A percentile compares a stretch with the other conserved stretches of the same genome.
Evolutionary conservation across 2,113 vertebrate species (phyloP).

Genomic region (Ptychochromis oligacanthus): DNA sequence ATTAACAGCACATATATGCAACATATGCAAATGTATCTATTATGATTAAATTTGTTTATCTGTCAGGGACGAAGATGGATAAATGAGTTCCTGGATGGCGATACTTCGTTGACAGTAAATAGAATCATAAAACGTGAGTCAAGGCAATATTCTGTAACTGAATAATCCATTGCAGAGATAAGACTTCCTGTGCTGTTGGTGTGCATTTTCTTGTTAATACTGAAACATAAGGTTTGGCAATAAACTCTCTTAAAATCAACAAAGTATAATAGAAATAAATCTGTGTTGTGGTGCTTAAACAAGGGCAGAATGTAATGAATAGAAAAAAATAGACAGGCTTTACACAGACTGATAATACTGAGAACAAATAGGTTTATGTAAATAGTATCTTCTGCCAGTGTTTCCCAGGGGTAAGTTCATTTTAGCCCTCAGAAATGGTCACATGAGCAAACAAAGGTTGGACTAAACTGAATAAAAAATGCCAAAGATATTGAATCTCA

Average conservation of each 20-base stretch:
- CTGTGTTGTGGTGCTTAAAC: slow-evolving; percentile 17
- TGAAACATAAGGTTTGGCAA: neutral
- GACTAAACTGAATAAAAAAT: neutral
- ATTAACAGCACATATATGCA: slow-evolving; percentile 2
- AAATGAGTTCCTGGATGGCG: neutral
- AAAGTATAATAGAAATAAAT: neutral
- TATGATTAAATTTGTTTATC: neutral
- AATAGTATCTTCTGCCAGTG: neutral
- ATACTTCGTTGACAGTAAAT: neutral
- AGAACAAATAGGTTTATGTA: neutral
- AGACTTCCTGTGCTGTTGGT: neutral
- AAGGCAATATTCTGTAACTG: slow-evolving; percentile 2
- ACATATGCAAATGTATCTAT: neutral
- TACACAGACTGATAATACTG: neutral
- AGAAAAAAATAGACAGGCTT: neutral
- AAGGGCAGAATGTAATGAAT: neutral
- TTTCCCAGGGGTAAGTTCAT: neutral
- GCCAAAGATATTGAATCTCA: neutral
- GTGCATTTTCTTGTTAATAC: neutral
- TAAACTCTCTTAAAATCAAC: slow-evolving; percentile 1
- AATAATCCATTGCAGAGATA: neutral
- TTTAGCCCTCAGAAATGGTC: neutral
- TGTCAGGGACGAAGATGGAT: neutral
- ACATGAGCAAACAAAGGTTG: neutral
- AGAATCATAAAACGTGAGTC: slow-evolving; percentile 24